Base-by-base conservation (phyloP, 2,797 vertebrate species). In the Garrulus glandarius region DNA sequence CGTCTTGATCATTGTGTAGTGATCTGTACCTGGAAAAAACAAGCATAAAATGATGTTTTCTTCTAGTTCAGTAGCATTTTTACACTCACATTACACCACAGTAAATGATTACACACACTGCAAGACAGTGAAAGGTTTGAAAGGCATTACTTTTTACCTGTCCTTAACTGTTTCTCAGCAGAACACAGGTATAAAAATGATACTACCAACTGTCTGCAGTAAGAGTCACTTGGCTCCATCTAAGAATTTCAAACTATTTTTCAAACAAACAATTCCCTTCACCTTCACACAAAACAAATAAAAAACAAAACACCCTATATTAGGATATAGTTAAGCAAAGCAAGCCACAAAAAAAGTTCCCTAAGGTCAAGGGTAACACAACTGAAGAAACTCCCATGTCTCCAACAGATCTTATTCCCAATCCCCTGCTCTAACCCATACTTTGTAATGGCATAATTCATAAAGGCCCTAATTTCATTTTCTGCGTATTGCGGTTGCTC, bases 41-140 rank as follows among this genome's bases (percentile, higher is more conserved):
- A 71, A 95, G 91, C 89, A 94, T 83, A 80, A 95, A 95, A 96
- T 83, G 9, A 46, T 84, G 44, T 56, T 92, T 93, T 95, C 32
- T 91, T 85, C 78, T 63, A 85, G 34, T 52, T 87, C 86, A 85
- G 75, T 53, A 83, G 46, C 47, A 87, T 75, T 95, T 93, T 89
- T 91, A 89, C 76, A 89, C 82, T 80, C 55, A 57, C 44, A 87
- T 80, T 85, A 74, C n/a, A 78, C 75, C 72, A 83, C 0, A 0
- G 76, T 92, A 95, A 95, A 92, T 1, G 13, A 95, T 96, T 91
- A 95, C 57, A 94, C 89, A 94, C 82, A 34, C 50, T 81, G 50
- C 29, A 89, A 94, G 13, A 46, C 60, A 77, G 22, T 6, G 17
- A 87, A 91, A 91, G 11, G 53, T 84, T 72, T 89, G 71, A 94